These are phyloP conservation scores for Onychostruthus taczanowskii DNA, from an alignment of 2,113 vertebrate genomes.

Conservation along the genomic window DNA sequence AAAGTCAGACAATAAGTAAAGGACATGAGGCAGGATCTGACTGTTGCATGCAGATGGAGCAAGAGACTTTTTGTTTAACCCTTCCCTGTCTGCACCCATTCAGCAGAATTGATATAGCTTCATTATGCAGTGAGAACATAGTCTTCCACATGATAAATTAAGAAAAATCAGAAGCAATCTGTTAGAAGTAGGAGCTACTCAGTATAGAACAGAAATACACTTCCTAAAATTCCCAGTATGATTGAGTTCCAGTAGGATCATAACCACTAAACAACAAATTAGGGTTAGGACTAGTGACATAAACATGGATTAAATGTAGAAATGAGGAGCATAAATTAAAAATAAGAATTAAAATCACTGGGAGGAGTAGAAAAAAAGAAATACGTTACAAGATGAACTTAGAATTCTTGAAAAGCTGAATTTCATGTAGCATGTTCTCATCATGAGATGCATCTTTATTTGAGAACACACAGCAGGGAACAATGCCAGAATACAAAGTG, in stretches of 20 bases:
- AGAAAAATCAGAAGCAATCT: background rate
- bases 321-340: background rate
- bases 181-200: background rate
- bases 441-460: background rate
- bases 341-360: background rate
- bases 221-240: background rate
- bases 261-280: background rate
- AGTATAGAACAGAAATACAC: background rate
- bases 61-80: background rate
- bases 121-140: background rate
- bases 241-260: background rate
- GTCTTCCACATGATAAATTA: background rate
- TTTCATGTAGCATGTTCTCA: background rate
- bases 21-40: background rate
- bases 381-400: background rate
- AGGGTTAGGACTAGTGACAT: fast-evolving
- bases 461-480: background rate
- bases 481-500: background rate
- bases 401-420: background rate
- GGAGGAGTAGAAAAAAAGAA: background rate
- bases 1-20: background rate
- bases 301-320: background rate
- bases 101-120: background rate
- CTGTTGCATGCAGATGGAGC: background rate
- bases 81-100: background rate